Evolutionary conservation across 2,797 vertebrate species (phyloP).

Genomic region (Lates japonicus): DNA sequence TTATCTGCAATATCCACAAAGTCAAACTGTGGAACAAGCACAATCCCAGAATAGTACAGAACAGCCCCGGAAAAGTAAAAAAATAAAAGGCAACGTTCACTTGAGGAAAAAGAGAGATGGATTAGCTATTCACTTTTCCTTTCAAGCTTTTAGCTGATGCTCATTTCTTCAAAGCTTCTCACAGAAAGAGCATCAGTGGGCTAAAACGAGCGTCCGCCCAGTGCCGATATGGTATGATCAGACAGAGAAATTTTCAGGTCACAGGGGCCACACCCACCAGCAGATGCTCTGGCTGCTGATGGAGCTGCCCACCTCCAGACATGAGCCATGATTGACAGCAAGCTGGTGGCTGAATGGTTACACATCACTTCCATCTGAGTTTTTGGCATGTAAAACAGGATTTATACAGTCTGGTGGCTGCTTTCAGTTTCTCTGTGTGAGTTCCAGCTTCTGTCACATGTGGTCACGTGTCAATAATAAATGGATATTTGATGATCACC

Average conservation of each 20-base stretch:
- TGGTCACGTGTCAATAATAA: background rate
- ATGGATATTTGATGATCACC: background rate
- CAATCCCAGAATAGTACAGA: slow-evolving; percentile 39
- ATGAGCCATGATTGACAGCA: slow-evolving; percentile 65
- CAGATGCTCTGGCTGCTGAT: slow-evolving; percentile 71
- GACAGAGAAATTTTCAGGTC: slow-evolving; percentile 59
- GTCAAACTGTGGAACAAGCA: slow-evolving; percentile 24
- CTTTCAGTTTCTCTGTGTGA: slow-evolving; percentile 24
- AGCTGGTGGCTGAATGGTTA: slow-evolving; percentile 41
- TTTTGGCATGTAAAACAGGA: slow-evolving; percentile 27
- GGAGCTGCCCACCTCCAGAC: slow-evolving; percentile 71
- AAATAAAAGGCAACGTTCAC: background rate
- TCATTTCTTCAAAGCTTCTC: slow-evolving; percentile 45
- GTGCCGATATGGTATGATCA: slow-evolving; percentile 43
- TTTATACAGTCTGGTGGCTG: slow-evolving; percentile 10
- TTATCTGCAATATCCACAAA: slow-evolving; percentile 43
- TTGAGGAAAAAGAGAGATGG: background rate
- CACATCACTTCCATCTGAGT: slow-evolving; percentile 47
- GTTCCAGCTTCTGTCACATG: background rate
- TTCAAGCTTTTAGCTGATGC: background rate
- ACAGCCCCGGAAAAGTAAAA: background rate
- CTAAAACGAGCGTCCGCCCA: slow-evolving; percentile 42
- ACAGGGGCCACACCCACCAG: slow-evolving; percentile 76
- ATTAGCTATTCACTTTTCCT: slow-evolving; percentile 11
- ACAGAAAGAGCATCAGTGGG: slow-evolving; percentile 52